These are phyloP conservation scores for Sclerodermus sp. DNA, from an alignment of 2,888 invertebrate genomes.

Conservation along the genomic window DNA sequence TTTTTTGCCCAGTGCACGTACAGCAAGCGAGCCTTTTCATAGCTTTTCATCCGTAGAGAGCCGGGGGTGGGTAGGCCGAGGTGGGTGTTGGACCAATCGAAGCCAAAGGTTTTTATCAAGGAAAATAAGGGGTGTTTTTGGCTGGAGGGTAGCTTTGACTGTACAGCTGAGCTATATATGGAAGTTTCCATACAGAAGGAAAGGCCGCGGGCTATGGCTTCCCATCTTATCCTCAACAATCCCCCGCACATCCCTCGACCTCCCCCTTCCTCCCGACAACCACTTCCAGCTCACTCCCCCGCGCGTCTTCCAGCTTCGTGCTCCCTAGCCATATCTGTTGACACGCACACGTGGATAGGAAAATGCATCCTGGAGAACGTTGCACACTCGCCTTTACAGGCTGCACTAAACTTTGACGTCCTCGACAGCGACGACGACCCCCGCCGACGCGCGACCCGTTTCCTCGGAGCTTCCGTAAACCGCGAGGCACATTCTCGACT, in stretches of 20 bases:
- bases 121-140: constrained; percentile 21
- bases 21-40: too few relatives aligned
- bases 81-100: constrained; percentile 30
- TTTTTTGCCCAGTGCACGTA: too few relatives aligned
- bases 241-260: constrained; percentile 4
- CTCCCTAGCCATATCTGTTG: constrained; percentile 7
- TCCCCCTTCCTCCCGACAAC: background rate
- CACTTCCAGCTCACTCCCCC: background rate
- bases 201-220: constrained; percentile 40
- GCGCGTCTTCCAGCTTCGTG: constrained; percentile 9
- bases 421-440: too few relatives aligned
- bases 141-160: constrained; percentile 12
- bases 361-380: constrained; percentile 21
- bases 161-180: constrained; percentile 3
- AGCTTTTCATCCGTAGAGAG: too few relatives aligned
- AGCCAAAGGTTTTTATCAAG: constrained; percentile 32
- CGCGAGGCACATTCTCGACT: too few relatives aligned
- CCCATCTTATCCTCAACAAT: constrained; percentile 34
- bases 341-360: constrained; percentile 28
- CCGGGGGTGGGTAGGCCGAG: too few relatives aligned
- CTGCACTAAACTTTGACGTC: background rate
- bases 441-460: background rate
- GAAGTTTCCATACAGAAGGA: constrained; percentile 26
- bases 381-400: too few relatives aligned
- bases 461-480: background rate